Evolutionary conservation across 2,113 vertebrate species (phyloP), one percentile per base, ranked within the genome.

Genomic region (Ondatra zibethicus): DNA sequence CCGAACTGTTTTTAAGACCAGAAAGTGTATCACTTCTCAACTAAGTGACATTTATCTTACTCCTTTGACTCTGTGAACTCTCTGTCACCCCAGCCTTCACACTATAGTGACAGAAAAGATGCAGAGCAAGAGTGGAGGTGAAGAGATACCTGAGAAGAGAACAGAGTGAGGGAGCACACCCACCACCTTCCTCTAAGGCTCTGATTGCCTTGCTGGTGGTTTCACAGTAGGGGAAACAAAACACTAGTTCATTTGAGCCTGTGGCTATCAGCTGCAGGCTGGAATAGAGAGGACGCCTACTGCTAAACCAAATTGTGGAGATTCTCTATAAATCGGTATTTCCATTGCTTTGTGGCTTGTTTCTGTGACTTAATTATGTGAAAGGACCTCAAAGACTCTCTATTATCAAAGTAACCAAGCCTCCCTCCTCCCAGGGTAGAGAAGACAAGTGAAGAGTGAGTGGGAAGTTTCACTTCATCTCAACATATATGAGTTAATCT

Each of bases 261-360:
- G 29, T 13, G 5, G 6, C 17, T 17, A 31, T 7, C 31, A 88
- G 27, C 7, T 70, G 42, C 19, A 87, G 87, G 17, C 23, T 50
- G 68, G 33, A 70, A 9, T 0, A 58, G 55, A 88, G 42, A 84
- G 88, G 55, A 11, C 27, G 63, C 29, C 33, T 76, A 36, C 39
- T 87, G 77, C 17, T 36, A 81, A 89, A 39, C 42, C 47, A 73
- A 81, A 31, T 27, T 92, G 58, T 81, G 21, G 16, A 72, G 33
- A 85, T 92, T 5, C 4, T 39, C 36, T 50, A 21, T 23, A 39
- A 66, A 77, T 75, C 23, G 13, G 3, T 9, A 10, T 58, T 95
- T 76, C 31, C 84, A 85, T 78, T 85, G 72, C 14, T 92, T 91
- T 73, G 58, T 88, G 58, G 36, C 66, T 91, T 58, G 73, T 87